phyloP scores from a whole-genome alignment of 2,113 vertebrate species.

The Peromyscus californicus region DNA sequence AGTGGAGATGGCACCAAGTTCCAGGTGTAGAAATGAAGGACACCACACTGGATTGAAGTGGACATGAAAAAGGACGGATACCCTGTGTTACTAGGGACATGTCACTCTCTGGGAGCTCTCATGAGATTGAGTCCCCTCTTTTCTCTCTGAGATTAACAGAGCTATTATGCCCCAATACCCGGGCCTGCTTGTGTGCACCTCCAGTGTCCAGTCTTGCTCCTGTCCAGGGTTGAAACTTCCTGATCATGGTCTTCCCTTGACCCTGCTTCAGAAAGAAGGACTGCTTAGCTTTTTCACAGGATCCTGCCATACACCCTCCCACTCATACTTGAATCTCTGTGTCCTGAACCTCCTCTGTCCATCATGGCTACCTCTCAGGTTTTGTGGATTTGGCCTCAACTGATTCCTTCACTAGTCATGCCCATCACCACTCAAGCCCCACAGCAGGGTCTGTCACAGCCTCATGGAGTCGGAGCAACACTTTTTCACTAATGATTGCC shows the following conservation, averaged over 20 bases:
- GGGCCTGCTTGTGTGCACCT: not conserved
- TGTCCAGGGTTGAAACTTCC: not conserved
- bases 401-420: not conserved
- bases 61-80: not conserved
- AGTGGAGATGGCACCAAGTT: not conserved
- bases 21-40: not conserved
- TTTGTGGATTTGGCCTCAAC: not conserved
- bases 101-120: too few species aligned
- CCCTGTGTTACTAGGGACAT: too few species aligned
- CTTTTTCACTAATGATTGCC: not conserved
- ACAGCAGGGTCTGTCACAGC: fast-evolving
- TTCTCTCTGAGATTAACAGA: not conserved
- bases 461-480: not conserved
- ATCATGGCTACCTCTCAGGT: not conserved
- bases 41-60: not conserved
- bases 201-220: not conserved
- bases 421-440: fast-evolving
- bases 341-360: too few species aligned
- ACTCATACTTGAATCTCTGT: not conserved
- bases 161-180: not conserved
- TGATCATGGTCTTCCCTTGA: not conserved
- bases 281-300: too few species aligned
- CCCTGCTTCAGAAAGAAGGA: not conserved
- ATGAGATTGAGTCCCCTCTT: not conserved
- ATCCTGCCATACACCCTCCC: not conserved